Evolutionary conservation across 2,113 vertebrate genomes (phyloP).

Genomic region (Paraplagusia blochii): DNA sequence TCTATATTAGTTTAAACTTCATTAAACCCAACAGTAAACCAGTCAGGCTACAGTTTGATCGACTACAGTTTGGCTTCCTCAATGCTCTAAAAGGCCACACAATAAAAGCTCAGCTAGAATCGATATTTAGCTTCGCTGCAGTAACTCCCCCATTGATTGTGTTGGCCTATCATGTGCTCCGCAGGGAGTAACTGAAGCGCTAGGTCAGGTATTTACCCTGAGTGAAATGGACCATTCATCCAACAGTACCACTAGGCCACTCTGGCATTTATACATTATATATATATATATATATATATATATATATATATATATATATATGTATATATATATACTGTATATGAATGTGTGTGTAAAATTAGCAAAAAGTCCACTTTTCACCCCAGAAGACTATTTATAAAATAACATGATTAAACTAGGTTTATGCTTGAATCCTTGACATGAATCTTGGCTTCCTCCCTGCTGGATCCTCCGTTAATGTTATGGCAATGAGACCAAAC

Average conservation of each 20-base stretch:
- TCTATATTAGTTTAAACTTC: no score
- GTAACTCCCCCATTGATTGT: background rate
- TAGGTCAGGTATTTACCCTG: background rate
- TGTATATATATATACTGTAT: no score
- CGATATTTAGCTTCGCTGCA: background rate
- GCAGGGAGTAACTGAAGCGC: background rate
- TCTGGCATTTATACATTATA: no score
- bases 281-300: no score
- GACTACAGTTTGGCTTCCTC: background rate
- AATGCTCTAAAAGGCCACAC: background rate
- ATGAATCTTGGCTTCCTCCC: constrained; percentile 23
- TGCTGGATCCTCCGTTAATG: constrained; percentile 6
- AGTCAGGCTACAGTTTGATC: background rate
- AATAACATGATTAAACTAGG: background rate
- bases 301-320: no score
- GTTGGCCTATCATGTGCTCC: background rate
- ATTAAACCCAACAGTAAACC: background rate
- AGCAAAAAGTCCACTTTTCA: no score
- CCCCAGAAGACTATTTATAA: background rate
- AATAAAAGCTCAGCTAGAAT: background rate
- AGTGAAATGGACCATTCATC: background rate
- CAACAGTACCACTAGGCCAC: no score
- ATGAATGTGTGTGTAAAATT: no score
- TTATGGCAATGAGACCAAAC: constrained; percentile 6
- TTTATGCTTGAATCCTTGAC: background rate